These are phyloP conservation scores for Agriopis marginaria DNA, from an alignment of 2,888 invertebrate species.

Conservation along the genomic window DNA sequence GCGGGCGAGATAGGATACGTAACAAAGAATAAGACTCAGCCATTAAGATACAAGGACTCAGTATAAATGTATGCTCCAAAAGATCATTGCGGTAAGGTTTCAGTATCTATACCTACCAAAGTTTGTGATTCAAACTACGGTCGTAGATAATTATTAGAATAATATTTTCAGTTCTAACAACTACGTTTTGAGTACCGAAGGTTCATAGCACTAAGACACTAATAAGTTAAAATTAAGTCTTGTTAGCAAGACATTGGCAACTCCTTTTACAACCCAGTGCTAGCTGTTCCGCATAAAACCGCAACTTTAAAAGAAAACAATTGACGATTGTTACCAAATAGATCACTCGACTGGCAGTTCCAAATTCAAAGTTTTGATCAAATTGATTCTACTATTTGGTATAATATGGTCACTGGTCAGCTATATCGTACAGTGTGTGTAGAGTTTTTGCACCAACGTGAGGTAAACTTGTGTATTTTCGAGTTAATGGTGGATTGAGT, in stretches of 20 bases:
- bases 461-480: too few relatives aligned
- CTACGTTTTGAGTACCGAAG: slow-evolving; percentile 35
- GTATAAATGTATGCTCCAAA: too few relatives aligned
- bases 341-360: too few relatives aligned
- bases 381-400: neutral
- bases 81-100: too few relatives aligned
- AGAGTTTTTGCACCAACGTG: too few relatives aligned
- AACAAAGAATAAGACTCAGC: too few relatives aligned
- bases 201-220: slow-evolving; percentile 31
- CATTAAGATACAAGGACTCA: too few relatives aligned
- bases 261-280: slow-evolving; percentile 5
- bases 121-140: neutral
- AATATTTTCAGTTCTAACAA: slow-evolving; percentile 28
- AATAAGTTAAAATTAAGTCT: slow-evolving; percentile 27
- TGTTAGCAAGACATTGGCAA: slow-evolving; percentile 18
- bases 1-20: too few relatives aligned
- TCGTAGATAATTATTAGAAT: slow-evolving; percentile 1
- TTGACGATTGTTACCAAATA: slow-evolving; percentile 6
- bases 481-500: too few relatives aligned
- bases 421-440: too few relatives aligned
- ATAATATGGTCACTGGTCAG: too few relatives aligned
- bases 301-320: slow-evolving; percentile 4
- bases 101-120: neutral
- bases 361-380: too few relatives aligned
- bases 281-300: neutral